Base-by-base conservation (phyloP, 2,888 invertebrate species). In the Oscheius myriophilus region DNA sequence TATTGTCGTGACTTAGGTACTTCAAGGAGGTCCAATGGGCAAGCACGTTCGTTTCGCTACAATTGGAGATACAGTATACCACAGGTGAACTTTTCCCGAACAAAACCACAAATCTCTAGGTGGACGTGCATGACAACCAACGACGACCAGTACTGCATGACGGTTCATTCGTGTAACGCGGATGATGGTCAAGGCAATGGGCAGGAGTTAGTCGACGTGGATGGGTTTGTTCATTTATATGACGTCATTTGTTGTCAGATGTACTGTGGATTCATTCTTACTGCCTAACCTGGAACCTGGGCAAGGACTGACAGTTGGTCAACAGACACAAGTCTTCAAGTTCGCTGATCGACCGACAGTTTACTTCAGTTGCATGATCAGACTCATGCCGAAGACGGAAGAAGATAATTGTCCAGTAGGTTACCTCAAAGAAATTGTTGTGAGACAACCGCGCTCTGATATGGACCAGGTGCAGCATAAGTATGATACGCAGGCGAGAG, bases 321-420 rank as follows among this genome's bases (percentile, higher is more conserved):
- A 80, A 59, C 51, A 75, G 21, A 69, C 81, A 0, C 71, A 63
- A 51, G 83, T 84, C 0, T 84, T 84, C 76, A 85, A 84, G 57
- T 85, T 84, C 59, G 84, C 84, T 12, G 84, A 84, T 59, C 74
- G 76, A 18, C 79, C 81, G 3, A 83, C 84, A 1, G 77, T 84
- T 16, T 84, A 79, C 73, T 84, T 84, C 65, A 72, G 74, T 6
- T 84, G 84, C 64, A 83, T 82, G 77, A 79, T 84, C n/a, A 55
- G 79, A 26, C 70, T 84, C 26, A 72, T 79, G 45, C 58, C 81
- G 59, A 81, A 81, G 39, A 61, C 49, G 1, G 11, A 33, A 2
- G 26, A 14, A 6, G 61, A 61, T 2, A 18, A 41, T 11, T 81
- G 81, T 67, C 59, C 65, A 25, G 80, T 76, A 58, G 61, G 74